Percentiles rank a stretch among this genome's conserved stretches.
These are phyloP conservation scores for Serinus canaria DNA, from an alignment of 2,113 vertebrate species.

Conservation along the genomic window DNA sequence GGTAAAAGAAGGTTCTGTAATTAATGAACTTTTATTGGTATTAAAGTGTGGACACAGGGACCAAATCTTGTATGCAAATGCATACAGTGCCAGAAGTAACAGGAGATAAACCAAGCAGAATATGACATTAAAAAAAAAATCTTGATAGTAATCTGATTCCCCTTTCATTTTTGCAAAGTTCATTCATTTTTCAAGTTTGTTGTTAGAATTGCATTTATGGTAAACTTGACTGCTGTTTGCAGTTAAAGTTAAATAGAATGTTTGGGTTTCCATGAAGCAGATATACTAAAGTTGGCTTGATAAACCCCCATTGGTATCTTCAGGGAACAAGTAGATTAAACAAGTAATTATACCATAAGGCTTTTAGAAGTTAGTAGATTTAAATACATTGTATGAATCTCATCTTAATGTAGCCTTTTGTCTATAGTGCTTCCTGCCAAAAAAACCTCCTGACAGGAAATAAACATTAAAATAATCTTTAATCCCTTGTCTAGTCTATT, in stretches of 20 bases:
- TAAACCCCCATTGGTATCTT: slow-evolving; percentile 63
- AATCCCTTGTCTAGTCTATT: slow-evolving; percentile 83
- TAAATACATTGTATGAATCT: slow-evolving; percentile 75
- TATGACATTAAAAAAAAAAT: background rate
- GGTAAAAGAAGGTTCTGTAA: background rate
- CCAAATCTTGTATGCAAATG: background rate
- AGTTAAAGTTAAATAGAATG: background rate
- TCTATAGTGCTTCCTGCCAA: slow-evolving; percentile 76
- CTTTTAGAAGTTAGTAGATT: slow-evolving; percentile 78
- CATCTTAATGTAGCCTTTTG: slow-evolving; percentile 72
- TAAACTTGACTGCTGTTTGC: background rate
- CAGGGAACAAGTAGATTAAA: slow-evolving; percentile 78
- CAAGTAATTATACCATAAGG: slow-evolving; percentile 80
- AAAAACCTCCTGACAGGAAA: slow-evolving; percentile 80
- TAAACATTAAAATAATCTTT: slow-evolving; percentile 87
- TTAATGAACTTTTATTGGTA: background rate
- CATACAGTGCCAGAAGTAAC: background rate
- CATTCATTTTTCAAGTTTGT: background rate
- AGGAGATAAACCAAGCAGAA: background rate
- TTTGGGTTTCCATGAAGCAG: slow-evolving; percentile 49
- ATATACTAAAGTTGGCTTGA: slow-evolving; percentile 57
- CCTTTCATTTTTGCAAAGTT: background rate
- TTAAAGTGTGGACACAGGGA: background rate
- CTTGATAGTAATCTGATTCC: background rate
- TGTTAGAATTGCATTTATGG: background rate